Conservation (phyloP, 2,113 vertebrate genomes). For the Siniperca knerii region DNA sequence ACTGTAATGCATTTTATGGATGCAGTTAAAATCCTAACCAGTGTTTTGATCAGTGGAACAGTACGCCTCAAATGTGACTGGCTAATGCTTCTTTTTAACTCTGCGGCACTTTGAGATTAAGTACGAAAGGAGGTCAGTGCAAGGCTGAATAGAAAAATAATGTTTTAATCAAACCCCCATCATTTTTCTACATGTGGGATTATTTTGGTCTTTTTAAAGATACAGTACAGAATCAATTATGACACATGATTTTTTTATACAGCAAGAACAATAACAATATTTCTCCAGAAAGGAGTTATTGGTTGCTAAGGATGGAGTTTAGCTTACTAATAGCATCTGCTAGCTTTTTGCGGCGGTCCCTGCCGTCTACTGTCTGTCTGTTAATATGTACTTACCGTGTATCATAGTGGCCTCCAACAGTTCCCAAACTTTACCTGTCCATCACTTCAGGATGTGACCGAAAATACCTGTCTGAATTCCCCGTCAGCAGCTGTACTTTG, state of each 20-base stretch:
- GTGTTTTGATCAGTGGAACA: neutral
- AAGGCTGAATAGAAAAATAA: neutral
- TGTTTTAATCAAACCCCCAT: slow-evolving; percentile 10
- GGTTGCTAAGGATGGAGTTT: neutral
- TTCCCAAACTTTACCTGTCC: neutral
- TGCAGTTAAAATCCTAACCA: neutral
- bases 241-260: neutral
- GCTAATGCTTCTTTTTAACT: slow-evolving; percentile 10
- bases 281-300: neutral
- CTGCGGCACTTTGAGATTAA: slow-evolving; percentile 1
- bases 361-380: neutral
- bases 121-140: neutral
- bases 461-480: neutral
- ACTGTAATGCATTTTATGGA: neutral
- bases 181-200: neutral
- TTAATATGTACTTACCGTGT: neutral
- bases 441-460: neutral
- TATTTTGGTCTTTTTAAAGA: slow-evolving; percentile 4
- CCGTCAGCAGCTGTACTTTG: neutral
- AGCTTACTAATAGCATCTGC: neutral
- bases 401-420: neutral
- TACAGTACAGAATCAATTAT: neutral
- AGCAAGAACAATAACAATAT: neutral
- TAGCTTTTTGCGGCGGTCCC: neutral
- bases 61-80: neutral